Base-by-base conservation (phyloP, 2,797 vertebrate genomes). In the Schizopygopsis malacanthus region DNA sequence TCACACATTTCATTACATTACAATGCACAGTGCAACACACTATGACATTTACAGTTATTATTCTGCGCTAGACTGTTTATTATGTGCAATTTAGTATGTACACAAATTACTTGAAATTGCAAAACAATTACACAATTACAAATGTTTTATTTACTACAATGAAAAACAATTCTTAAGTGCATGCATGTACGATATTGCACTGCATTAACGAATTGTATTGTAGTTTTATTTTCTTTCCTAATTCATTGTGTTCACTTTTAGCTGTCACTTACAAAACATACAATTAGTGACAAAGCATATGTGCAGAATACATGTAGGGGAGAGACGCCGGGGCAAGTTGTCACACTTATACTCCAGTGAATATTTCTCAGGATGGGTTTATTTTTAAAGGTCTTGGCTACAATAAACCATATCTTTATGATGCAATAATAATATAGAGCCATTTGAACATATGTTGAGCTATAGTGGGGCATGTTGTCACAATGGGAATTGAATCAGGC, bases 1-100 rank as follows among this genome's bases (percentile, higher is more conserved):
- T 39, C 80, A 56, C 80, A 63, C 37, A 79, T 59, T 28, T 12
- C 78, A 65, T 47, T 28, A 43, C 37, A 79, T 43, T 43, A 43
- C 7, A 9, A 7, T 43, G 7, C 54, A 9, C 41, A 43, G 41
- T 15, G 11, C 39, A 16, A 33, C 13, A 20, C 28, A n/a, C 2
- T 16, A 37, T n/a, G 13, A 15, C 63, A 33, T 8, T 16, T 41
- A 20, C 11, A n/a, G 78, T 33, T 4, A 28, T 45, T 25, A 65
- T 20, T 45, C n/a, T 43, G 56, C 54, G 0, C 7, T 52, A 5
- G 0, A 76, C 28, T 76, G 6, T 47, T 39, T 39, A 39, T 39
- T 39, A 39, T 39, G 39, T 39, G 18, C 8, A 2, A 22, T 70
- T 11, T 12, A 12, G 6, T 13, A 7, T n/a, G 20, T n/a, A 59